Evolutionary conservation across 2,888 invertebrate species (phyloP).

Genomic region (Epinotia demarniana): DNA sequence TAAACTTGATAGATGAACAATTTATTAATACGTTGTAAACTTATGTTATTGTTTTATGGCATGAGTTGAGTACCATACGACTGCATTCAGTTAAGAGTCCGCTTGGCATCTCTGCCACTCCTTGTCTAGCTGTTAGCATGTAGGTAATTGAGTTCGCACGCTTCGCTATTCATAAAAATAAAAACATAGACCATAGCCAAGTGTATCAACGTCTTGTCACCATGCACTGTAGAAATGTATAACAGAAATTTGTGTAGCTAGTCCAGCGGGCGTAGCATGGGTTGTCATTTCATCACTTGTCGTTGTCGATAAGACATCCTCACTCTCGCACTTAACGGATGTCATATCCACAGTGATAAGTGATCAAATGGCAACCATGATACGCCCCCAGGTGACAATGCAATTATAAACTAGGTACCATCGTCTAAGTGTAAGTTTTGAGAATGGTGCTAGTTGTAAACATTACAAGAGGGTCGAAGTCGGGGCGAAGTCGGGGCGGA

Average conservation of each 20-base stretch:
- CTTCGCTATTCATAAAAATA: not conserved
- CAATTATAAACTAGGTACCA: not conserved
- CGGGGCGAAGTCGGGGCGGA: constrained; percentile 54
- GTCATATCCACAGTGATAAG: too few species aligned
- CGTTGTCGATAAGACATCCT: too few species aligned
- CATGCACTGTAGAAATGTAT: not conserved
- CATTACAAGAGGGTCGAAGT: constrained; percentile 32
- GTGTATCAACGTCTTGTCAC: not conserved
- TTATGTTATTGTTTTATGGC: not conserved
- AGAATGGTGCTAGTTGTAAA: constrained; percentile 19
- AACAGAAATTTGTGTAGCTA: not conserved
- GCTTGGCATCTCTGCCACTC: not conserved
- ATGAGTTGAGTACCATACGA: not conserved
- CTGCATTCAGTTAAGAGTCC: not conserved
- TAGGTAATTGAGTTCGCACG: not conserved
- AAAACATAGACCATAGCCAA: too few species aligned
- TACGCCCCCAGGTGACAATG: not conserved
- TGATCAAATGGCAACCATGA: too few species aligned
- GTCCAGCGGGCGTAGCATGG: not conserved
- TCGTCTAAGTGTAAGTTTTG: not conserved
- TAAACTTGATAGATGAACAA: not conserved
- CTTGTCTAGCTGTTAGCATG: not conserved
- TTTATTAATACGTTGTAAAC: constrained; percentile 1
- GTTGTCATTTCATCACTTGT: too few species aligned
- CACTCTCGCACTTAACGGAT: too few species aligned